Percentiles rank a stretch among this genome's conserved stretches.
Conservation (phyloP, 2,888 invertebrate species). For the Dilophus febrilis region DNA sequence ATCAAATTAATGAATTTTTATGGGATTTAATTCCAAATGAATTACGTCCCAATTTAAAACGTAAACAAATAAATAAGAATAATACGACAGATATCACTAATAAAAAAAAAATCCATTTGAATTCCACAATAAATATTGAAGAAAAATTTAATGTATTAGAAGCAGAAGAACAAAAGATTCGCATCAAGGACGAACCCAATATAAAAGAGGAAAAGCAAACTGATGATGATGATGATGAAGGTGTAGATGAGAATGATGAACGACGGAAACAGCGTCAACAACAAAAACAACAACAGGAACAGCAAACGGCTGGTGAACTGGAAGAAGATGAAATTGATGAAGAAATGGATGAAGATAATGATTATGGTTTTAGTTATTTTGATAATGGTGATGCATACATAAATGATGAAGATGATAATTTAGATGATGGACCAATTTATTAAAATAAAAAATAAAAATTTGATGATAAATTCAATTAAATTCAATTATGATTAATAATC, state of each 20-base stretch:
- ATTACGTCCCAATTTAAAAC: conserved; percentile 35
- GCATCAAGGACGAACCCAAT: conserved; percentile 12
- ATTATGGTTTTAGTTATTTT: conserved; percentile 74
- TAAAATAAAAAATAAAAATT: too few relatives aligned
- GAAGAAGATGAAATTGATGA: conserved; percentile 61
- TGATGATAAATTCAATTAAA: too few relatives aligned
- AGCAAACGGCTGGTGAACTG: conserved; percentile 46
- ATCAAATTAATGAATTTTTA: conserved; percentile 22
- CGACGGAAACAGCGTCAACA: too few relatives aligned
- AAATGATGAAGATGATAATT: conserved; percentile 75
- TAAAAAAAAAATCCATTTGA: conserved; percentile 15
- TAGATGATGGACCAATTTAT: conserved; percentile 69
- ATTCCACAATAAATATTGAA: conserved; percentile 18
- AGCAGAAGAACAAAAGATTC: conserved; percentile 34
- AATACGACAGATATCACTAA: conserved; percentile 13
- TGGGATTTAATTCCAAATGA: conserved; percentile 48
- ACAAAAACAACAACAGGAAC: too few relatives aligned
- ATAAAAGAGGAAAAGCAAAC: conserved; percentile 30
- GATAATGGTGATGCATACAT: conserved; percentile 74
- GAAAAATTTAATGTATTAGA: conserved; percentile 45
- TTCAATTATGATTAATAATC: too few relatives aligned
- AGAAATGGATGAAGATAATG: conserved; percentile 78
- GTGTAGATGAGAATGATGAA: too few relatives aligned
- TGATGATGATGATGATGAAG: conserved; percentile 29
- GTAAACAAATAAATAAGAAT: conserved; percentile 15